Evolutionary conservation across 2,113 vertebrate species (phyloP).

Genomic region (Columbina picui): DNA sequence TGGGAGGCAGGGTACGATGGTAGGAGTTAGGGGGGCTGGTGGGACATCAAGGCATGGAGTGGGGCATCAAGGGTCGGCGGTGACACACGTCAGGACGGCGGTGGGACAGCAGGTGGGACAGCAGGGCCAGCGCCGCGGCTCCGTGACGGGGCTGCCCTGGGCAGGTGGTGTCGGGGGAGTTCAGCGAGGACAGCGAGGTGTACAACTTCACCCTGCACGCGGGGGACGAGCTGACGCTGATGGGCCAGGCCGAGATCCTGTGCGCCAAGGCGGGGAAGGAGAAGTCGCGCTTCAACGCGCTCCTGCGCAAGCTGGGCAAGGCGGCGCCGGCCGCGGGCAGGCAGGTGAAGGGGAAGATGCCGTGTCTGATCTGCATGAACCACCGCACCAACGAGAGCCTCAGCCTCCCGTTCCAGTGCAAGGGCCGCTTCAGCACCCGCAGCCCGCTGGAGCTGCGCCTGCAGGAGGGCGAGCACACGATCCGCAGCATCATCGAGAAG

Average conservation of each 20-base stretch:
- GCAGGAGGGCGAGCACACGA: constrained; percentile 95
- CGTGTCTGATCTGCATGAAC: constrained; percentile 97
- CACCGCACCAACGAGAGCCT: constrained; percentile 98
- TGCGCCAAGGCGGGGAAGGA: constrained; percentile 91
- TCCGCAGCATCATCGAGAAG: constrained; percentile 96
- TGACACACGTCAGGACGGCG: accelerated
- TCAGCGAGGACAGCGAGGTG: constrained; percentile 98
- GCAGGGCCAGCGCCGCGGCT: neutral
- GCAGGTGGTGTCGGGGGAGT: constrained; percentile 96
- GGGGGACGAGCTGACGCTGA: constrained; percentile 96
- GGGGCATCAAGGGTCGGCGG: accelerated
- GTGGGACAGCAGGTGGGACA: neutral
- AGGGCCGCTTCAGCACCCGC: constrained; percentile 95
- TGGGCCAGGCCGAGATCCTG: constrained; percentile 97
- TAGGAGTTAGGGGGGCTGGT: accelerated
- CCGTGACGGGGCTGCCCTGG: neutral
- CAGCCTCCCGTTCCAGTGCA: constrained; percentile 95
- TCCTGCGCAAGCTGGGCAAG: constrained; percentile 91
- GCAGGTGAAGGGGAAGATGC: constrained; percentile 88
- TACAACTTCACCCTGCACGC: constrained; percentile 98
- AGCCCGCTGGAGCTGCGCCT: constrained; percentile 94
- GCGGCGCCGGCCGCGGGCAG: constrained; percentile 57
- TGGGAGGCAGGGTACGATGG: too few species aligned
- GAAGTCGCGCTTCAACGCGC: constrained; percentile 89
- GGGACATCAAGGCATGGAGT: accelerated